phyloP scores from a whole-genome alignment of 53 echinoderm and acorn worm species.

The Hippasteria phrygiana region DNA sequence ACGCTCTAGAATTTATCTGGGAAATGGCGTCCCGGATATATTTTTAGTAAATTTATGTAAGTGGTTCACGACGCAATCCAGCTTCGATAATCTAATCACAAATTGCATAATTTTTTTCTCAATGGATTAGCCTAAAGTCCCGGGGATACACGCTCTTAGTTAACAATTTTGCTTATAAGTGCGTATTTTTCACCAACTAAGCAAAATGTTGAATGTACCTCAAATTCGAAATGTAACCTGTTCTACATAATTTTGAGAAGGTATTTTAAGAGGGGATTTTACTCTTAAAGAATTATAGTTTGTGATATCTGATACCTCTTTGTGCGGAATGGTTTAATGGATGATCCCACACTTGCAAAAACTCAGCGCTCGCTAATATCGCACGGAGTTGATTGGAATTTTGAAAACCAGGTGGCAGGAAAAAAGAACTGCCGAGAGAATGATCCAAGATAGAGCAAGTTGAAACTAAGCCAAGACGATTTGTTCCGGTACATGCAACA shows the following conservation, averaged over 20 bases:
- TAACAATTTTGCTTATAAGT: too few species aligned
- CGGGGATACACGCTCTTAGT: background rate
- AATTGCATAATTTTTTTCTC: background rate
- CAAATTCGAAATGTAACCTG: too few species aligned
- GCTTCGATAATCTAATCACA: background rate
- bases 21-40: background rate
- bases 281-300: too few species aligned
- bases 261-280: too few species aligned
- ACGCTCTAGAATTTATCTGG: background rate
- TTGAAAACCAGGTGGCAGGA: background rate
- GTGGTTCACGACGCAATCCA: background rate
- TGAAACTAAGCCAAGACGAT: background rate
- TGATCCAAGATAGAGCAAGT: background rate
- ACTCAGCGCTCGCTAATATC: too few species aligned
- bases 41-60: background rate
- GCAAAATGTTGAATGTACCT: too few species aligned
- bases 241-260: too few species aligned
- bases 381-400: too few species aligned
- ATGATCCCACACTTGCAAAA: too few species aligned
- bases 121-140: background rate
- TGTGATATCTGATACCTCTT: too few species aligned
- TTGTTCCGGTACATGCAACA: background rate
- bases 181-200: too few species aligned
- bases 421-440: background rate
- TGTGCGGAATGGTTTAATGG: too few species aligned